These are phyloP conservation scores for Ephestia elutella DNA, from an alignment of 1,140 invertebrate genomes.

Conservation along the genomic window DNA sequence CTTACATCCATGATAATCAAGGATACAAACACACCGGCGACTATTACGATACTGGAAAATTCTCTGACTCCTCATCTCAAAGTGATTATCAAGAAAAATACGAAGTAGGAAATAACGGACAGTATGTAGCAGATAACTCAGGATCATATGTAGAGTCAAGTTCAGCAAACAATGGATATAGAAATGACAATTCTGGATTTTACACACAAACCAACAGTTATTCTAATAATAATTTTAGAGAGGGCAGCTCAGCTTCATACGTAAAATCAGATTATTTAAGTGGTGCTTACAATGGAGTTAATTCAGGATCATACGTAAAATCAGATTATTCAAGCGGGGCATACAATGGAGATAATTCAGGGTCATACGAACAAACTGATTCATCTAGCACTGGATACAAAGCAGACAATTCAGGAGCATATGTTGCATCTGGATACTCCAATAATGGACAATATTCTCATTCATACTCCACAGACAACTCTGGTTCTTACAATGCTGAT, in stretches of 20 bases:
- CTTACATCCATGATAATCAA: constrained; percentile 41
- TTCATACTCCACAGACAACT: constrained; percentile 11
- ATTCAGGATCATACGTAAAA: background rate
- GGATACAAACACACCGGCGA: constrained; percentile 36
- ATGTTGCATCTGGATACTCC: constrained; percentile 6
- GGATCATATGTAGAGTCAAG: constrained; percentile 41
- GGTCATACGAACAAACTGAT: constrained; percentile 1
- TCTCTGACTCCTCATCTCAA: constrained; percentile 21
- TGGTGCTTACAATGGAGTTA: constrained; percentile 17
- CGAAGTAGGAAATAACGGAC: constrained; percentile 30
- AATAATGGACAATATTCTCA: background rate
- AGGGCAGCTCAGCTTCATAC: background rate
- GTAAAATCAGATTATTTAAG: background rate
- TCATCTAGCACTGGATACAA: constrained; percentile 26
- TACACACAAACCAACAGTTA: background rate
- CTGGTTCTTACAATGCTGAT: constrained; percentile 31
- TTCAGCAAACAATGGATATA: constrained; percentile 17
- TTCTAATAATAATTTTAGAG: constrained; percentile 27
- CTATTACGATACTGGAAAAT: constrained; percentile 25
- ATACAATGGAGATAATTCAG: constrained; percentile 13
- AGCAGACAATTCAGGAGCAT: constrained; percentile 33
- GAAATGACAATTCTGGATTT: constrained; percentile 14
- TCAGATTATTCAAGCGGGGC: background rate
- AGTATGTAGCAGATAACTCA: constrained; percentile 47
- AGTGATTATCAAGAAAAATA: constrained; percentile 22